Base-by-base conservation (phyloP, 2,888 invertebrate genomes). In the Parapristionchus giblindavisi region DNA sequence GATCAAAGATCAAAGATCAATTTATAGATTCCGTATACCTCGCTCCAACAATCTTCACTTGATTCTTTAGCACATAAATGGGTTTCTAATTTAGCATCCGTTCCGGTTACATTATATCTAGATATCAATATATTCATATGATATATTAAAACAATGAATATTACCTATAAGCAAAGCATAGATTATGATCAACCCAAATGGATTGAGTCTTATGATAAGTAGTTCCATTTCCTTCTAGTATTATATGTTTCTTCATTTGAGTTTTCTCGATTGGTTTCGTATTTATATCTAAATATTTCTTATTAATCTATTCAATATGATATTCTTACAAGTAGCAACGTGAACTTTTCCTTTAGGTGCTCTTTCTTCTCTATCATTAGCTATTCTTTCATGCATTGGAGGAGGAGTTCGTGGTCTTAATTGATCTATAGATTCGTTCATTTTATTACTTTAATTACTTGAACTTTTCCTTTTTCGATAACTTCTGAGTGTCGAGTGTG, bases 151-250 rank as follows among this genome's bases (percentile, higher is more conserved):
- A 43, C 8, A 14, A 43, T 43, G 43, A 17, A 43, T 17, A 43
- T 8, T 43, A 87, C 76, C 86, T 78, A 73, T 85, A 87, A n/a
- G 83, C 85, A 27, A 84, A 75, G 71, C 87, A 87, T 24, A 82
- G 76, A 21, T 77, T 77, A 61, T 87, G 84, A 54, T 83, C 81
- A 54, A 85, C 79, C 83, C 82, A 85, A 70, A 83, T 77, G 3
- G 82, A 80, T 11, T 79, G 78, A 27, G 85, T 80, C 72, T 85
- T 85, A 68, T 81, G 78, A 68, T 85, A 86, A 3, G 83, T 79
- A 24, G 27, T 51, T 5, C 70, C 70, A 38, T 54, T 70, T 17
- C 70, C 70, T 32, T 51, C 70, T 5, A 70, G n/a, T 21, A 70
- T 70, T 2, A 70, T 54, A 29, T 70, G 70, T 0, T 24, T 17